These are phyloP conservation scores for Stenurella melanura DNA, from an alignment of 2,888 invertebrate genomes.

Conservation along the genomic window DNA sequence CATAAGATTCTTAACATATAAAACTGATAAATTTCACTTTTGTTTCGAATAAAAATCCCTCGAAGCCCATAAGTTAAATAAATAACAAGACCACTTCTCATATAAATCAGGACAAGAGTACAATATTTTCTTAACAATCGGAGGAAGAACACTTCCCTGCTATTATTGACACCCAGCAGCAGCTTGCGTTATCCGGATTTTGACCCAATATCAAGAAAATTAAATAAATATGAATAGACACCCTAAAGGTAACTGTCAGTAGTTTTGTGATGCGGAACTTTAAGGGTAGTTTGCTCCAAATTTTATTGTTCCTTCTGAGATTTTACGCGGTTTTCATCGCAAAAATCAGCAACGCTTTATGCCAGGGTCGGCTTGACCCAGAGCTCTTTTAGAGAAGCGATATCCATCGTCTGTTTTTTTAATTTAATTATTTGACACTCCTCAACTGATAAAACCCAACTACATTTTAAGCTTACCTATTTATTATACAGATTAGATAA, in stretches of 20 bases:
- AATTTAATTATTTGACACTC: too few relatives aligned
- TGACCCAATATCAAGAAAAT: conserved; percentile 18
- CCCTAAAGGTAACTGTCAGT: conserved; percentile 42
- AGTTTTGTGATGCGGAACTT: conserved; percentile 48
- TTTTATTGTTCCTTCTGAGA: conserved; percentile 58
- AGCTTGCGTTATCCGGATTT: conserved; percentile 42
- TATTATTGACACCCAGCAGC: conserved; percentile 16
- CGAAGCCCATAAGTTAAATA: conserved; percentile 26
- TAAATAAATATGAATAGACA: conserved; percentile 33
- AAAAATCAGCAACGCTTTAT: conserved; percentile 55
- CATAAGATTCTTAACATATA: neutral
- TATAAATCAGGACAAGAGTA: conserved; percentile 46
- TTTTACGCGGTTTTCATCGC: conserved; percentile 65
- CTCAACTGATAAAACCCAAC: too few relatives aligned
- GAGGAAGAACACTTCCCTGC: conserved; percentile 41
- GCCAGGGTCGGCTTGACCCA: conserved; percentile 29
- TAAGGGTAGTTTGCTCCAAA: conserved; percentile 60
- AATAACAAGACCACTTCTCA: conserved; percentile 40
- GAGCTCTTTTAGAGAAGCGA: neutral
- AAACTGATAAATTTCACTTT: conserved; percentile 8
- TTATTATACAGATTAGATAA: too few relatives aligned
- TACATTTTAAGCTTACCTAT: too few relatives aligned
- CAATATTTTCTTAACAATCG: conserved; percentile 39
- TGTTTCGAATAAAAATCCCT: neutral
- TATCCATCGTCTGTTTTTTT: too few relatives aligned